A percentile compares a stretch with the other conserved stretches of the same genome.
Conservation (phyloP, 2,113 vertebrate genomes). For the Ibidorhyncha struthersii region DNA sequence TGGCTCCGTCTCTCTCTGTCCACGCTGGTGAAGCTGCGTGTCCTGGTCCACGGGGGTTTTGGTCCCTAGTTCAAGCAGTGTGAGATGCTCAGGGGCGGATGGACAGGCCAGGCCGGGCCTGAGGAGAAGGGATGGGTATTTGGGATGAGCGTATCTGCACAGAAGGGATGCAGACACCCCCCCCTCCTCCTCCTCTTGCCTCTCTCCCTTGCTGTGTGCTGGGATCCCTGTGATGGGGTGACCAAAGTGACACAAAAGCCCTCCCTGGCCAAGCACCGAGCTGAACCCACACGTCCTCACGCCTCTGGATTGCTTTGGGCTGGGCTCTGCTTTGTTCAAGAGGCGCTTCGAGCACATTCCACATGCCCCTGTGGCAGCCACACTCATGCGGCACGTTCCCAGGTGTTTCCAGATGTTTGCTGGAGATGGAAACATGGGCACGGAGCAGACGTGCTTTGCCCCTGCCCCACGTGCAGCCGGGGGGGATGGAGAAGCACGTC, state of each 20-base stretch:
- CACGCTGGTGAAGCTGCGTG: background rate
- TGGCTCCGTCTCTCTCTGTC: background rate
- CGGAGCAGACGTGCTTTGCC: background rate
- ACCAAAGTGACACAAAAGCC: background rate
- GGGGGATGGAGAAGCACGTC: background rate
- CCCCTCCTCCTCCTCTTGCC: background rate
- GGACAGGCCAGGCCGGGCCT: background rate
- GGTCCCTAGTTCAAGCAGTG: background rate
- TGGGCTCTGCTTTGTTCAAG: background rate
- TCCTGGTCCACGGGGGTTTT: background rate
- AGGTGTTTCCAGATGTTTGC: background rate
- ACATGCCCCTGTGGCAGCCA: rapidly evolving
- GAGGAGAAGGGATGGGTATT: background rate
- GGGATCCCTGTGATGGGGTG: background rate
- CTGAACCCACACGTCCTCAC: rapidly evolving
- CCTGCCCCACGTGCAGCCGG: rapidly evolving
- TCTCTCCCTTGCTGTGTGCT: background rate
- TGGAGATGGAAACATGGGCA: rapidly evolving
- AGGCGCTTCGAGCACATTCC: background rate
- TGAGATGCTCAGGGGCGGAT: background rate
- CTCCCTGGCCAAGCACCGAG: background rate
- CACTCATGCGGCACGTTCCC: rapidly evolving
- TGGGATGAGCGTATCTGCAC: background rate
- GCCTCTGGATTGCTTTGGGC: background rate
- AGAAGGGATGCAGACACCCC: background rate